Base-by-base conservation (phyloP, 2,888 invertebrate species). In the Tyria jacobaeae region DNA sequence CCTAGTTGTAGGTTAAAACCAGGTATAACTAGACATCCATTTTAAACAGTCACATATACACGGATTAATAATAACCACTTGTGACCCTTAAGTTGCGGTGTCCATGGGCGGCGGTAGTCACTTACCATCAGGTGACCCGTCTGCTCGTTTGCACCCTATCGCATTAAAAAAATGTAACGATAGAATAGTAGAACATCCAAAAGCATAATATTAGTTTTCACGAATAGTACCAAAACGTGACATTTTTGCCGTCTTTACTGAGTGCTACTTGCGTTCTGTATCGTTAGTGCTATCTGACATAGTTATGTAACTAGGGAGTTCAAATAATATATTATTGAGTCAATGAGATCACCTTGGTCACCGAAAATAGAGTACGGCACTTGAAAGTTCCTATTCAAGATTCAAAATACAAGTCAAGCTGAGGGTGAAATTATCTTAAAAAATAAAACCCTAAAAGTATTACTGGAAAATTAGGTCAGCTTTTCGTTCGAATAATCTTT, bases 331-430 rank as follows among this genome's bases (percentile, higher is more conserved):
- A 57, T 47, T 54, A 51, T 37, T 47, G 51, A 75, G 75, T 73
- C 76, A 70, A 77, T 76, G 80, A 78, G 75, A 73, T 66, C 68
- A 73, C 75, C 70, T 73, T 73, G 73, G 71, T 57, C 59, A n/a
- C 44, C 44, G 60, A 62, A 63, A 68, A 66, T 68, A 49, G 57
- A 58, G 49, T 63, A 65, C 71, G 74, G 62, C 73, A 63, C 67
- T 68, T 70, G 66, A 65, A 66, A 58, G 41, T 57, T 48, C 27
- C 50, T 21, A 7, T 60, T 60, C 12, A 44, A 62, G 54, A 58
- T 48, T 39, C 24, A 54, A 39, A 57, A 53, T 39, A 62, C 58
- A 63, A 62, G 41, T 31, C 47, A 49, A 54, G 31, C 61, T 59
- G 62, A 73, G 7, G 62, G 66, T 70, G 56, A 70, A 39, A 39